Evolutionary conservation across 2,888 invertebrate species (phyloP).

Genomic region (Peribatodes rhomboidaria): DNA sequence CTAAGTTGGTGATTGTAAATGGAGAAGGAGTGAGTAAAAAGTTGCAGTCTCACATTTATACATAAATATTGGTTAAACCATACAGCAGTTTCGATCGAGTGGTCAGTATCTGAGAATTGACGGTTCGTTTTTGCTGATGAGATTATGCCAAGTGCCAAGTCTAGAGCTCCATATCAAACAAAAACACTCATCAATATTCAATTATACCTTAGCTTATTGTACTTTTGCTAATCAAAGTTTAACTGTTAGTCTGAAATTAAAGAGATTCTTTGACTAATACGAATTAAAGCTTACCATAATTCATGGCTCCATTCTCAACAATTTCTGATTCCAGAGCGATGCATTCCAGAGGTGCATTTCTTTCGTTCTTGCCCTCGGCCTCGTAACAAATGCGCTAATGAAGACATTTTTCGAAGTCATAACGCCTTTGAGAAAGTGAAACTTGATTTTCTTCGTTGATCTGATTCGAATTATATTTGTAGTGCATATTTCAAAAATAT

Average conservation of each 20-base stretch:
- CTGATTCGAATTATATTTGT: not conserved
- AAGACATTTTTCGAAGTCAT: slow-evolving; percentile 69
- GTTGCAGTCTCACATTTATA: slow-evolving; percentile 71
- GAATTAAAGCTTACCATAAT: not conserved
- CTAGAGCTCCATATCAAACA: not conserved
- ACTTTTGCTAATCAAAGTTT: not conserved
- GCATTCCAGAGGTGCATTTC: slow-evolving; percentile 59
- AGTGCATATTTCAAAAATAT: not conserved
- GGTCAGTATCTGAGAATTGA: slow-evolving; percentile 51
- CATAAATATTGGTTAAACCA: slow-evolving; percentile 71
- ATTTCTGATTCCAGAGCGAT: slow-evolving; percentile 51
- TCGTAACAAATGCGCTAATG: slow-evolving; percentile 61
- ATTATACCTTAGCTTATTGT: not conserved
- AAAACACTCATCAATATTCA: not conserved
- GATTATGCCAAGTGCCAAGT: not conserved
- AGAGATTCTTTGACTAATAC: not conserved
- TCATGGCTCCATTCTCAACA: slow-evolving; percentile 15
- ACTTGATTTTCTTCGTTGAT: slow-evolving; percentile 53
- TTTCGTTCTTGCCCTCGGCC: slow-evolving; percentile 52
- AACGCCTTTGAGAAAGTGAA: slow-evolving; percentile 57
- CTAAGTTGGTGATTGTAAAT: slow-evolving; percentile 54
- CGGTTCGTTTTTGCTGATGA: slow-evolving; percentile 1
- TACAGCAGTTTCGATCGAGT: slow-evolving; percentile 54
- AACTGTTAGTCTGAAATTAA: not conserved
- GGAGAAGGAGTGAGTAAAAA: slow-evolving; percentile 63